Conservation (phyloP, 2,797 vertebrate species). For the Cryptoprocta ferox region DNA sequence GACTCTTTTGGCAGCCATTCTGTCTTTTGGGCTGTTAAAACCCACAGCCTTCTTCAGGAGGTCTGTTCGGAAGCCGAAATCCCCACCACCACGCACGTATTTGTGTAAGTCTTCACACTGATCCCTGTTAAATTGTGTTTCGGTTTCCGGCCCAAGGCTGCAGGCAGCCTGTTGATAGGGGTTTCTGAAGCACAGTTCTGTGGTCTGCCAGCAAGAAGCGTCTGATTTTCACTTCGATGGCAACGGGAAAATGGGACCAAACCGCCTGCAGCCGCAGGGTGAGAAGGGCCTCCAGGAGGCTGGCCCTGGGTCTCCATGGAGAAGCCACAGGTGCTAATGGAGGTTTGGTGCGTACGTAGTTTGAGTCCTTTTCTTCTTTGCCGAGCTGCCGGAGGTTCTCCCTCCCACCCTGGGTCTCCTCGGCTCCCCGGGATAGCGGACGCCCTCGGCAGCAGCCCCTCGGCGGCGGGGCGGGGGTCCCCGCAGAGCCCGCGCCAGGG, state of each 20-base stretch:
- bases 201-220: constrained; percentile 32
- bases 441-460: neutral
- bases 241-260: constrained; percentile 23
- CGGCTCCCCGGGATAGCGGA: neutral
- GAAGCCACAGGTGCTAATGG: constrained; percentile 81
- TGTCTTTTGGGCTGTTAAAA: neutral
- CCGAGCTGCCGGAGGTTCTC: neutral
- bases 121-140: neutral
- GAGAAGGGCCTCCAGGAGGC: constrained; percentile 35
- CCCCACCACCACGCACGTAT: neutral
- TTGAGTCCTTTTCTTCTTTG: neutral
- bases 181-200: constrained; percentile 30
- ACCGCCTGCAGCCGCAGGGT: neutral
- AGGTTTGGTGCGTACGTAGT: constrained; percentile 20
- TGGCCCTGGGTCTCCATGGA: constrained; percentile 61
- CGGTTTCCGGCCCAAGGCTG: constrained; percentile 1
- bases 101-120: neutral
- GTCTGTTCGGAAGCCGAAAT: neutral
- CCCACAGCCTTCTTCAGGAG: neutral
- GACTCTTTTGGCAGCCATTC: neutral
- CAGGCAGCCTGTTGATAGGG: constrained; percentile 64
- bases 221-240: constrained; percentile 47
- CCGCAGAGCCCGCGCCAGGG: neutral
- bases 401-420: neutral
- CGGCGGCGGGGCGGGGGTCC: neutral